Evolutionary conservation across 2,888 invertebrate genomes (phyloP), one percentile per base, ranked within the genome.

Genomic region (Pandemis corylana): DNA sequence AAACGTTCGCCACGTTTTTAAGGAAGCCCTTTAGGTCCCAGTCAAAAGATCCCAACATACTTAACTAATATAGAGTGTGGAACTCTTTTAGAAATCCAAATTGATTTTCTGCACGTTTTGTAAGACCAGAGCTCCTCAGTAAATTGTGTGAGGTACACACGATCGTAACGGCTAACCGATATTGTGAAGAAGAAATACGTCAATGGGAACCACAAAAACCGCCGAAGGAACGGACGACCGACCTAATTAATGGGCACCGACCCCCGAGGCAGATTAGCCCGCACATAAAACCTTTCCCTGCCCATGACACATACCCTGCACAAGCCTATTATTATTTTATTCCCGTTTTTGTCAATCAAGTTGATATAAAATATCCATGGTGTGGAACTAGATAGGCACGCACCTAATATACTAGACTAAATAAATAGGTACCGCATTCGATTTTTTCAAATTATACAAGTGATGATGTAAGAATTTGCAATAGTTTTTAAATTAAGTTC

Each of bases 251-350:
- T 92, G 89, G 83, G 81, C 80, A 81, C 79, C 82, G 81, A 84
- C 83, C 87, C 61, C 79, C 53, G 66, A 71, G 62, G 67, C 73
- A 76, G 77, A 92, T 92, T 90, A 90, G 90, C 87, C 88, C 89
- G 80, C 85, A 86, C 88, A 90, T 91, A 90, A 91, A 93, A 93
- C 91, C 91, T 91, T 89, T 85, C 82, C 81, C 85, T 87, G 88
- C 81, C 85, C 87, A 79, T 87, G 87, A 89, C 88, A 87, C 86
- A 88, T 82, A 83, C 82, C 83, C 82, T 83, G 78, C 78, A 77
- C 81, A 79, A 78, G 79, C 80, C 81, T 79, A 85, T 61, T 46
- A 66, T 51, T 74, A 51, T 62, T 66, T 69, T 62, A 61, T 41
- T n/a, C 62, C 44, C 15, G 64, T 46, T 49, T 76, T 76, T 78